These are phyloP conservation scores for Hydroisotoma schaefferi DNA, from an alignment of 2,888 invertebrate species.

Conservation along the genomic window DNA sequence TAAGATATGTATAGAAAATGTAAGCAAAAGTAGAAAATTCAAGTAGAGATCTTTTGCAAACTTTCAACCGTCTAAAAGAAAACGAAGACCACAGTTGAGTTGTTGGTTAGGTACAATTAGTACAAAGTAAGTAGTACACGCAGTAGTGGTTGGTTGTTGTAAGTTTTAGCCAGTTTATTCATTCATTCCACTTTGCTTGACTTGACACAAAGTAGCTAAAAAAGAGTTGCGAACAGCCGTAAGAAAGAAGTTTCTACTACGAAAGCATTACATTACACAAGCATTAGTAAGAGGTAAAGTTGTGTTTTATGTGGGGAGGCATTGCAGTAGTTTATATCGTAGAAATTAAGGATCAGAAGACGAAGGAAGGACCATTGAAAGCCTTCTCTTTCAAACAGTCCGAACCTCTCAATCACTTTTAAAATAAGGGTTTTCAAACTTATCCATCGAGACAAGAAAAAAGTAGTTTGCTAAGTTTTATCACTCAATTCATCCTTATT, in stretches of 20 bases:
- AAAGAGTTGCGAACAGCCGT: conserved; percentile 2
- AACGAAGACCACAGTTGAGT: no score
- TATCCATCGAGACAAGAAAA: neutral
- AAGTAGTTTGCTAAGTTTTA: no score
- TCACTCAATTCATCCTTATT: neutral
- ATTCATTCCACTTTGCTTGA: conserved; percentile 4
- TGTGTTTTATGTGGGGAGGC: no score
- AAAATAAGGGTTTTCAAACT: neutral
- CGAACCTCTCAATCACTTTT: conserved; percentile 3
- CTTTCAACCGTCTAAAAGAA: neutral
- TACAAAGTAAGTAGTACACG: no score
- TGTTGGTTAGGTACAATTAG: no score
- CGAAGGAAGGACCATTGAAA: no score
- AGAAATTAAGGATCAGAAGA: no score
- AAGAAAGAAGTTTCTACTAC: neutral
- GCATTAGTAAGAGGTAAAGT: no score
- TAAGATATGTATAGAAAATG: neutral
- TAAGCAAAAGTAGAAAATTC: neutral
- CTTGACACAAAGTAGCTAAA: neutral
- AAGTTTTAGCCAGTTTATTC: no score
- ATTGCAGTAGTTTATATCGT: no score
- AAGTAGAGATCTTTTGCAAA: neutral
- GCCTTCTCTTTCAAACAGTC: no score
- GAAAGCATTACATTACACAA: neutral
- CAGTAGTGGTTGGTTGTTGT: no score